Conservation (phyloP, 2,888 invertebrate species). For the Dasysyrphus tricinctus region DNA sequence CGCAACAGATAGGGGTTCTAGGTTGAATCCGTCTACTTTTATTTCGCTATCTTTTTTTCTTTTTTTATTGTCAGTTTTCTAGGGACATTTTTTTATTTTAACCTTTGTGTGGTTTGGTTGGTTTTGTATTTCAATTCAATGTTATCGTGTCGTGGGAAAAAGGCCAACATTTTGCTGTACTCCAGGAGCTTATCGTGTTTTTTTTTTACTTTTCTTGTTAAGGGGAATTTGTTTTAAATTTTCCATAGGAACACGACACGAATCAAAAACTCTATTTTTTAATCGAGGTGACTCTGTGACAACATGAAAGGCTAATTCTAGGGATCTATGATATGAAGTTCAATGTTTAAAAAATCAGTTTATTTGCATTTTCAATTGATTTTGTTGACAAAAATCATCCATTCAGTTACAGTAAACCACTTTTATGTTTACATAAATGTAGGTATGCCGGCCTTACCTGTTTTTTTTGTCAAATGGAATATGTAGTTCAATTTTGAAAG, state of each 20-base stretch:
- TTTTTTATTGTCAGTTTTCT: not conserved
- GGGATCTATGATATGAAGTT: conserved; percentile 5
- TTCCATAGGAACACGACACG: conserved; percentile 14
- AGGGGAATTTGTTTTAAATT: not conserved
- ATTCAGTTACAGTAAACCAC: not conserved
- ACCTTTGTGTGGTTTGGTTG: conserved; percentile 35
- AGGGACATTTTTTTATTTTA: conserved; percentile 28
- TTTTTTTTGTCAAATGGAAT: not conserved
- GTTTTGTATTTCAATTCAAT: conserved; percentile 46
- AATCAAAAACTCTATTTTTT: conserved; percentile 7
- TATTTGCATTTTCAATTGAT: conserved; percentile 8
- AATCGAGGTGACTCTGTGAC: not conserved
- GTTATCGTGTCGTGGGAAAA: conserved; percentile 54
- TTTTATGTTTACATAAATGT: not conserved
- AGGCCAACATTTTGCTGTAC: conserved; percentile 12
- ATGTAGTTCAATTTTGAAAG: too few species aligned
- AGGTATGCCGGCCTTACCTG: not conserved
- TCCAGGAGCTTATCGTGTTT: conserved; percentile 39
- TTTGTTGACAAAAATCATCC: not conserved
- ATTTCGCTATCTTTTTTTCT: conserved; percentile 9
- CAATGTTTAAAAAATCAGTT: conserved; percentile 3
- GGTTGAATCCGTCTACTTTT: conserved; percentile 37
- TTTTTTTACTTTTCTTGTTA: not conserved
- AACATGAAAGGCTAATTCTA: not conserved
- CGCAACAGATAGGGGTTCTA: conserved; percentile 49